Evolutionary conservation across 2,113 vertebrate species (phyloP).

Genomic region (Odontesthes bonariensis): DNA sequence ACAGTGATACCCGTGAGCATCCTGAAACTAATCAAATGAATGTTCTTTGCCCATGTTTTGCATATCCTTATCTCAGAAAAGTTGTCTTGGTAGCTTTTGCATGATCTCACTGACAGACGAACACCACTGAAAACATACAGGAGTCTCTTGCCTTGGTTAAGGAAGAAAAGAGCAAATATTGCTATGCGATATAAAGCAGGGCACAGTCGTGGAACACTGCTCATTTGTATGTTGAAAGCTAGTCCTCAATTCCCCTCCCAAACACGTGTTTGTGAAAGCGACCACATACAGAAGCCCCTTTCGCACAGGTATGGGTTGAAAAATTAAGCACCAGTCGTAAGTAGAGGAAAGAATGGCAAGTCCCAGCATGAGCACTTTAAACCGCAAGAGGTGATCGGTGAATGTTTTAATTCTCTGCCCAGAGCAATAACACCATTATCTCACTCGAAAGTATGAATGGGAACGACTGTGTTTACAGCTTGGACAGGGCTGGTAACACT

Average conservation of each 20-base stretch:
- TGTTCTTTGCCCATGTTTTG: not conserved
- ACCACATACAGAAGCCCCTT: slow-evolving; percentile 21
- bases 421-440: slow-evolving; percentile 48
- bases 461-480: slow-evolving; percentile 35
- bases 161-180: not conserved
- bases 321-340: slow-evolving; percentile 32
- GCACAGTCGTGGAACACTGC: not conserved
- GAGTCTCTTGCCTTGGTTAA: not conserved
- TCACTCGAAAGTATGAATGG: slow-evolving; percentile 53
- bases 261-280: slow-evolving; percentile 37
- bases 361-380: slow-evolving; percentile 53
- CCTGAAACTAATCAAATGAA: not conserved
- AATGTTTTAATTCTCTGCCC: slow-evolving; percentile 47
- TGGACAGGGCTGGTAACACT: slow-evolving; percentile 42
- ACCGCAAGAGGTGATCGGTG: slow-evolving; percentile 2
- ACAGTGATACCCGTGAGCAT: not conserved
- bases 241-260: no score
- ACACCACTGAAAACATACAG: no score
- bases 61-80: not conserved
- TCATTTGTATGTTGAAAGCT: not conserved
- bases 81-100: no score
- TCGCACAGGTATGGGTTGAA: slow-evolving; percentile 31
- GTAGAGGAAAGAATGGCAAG: slow-evolving; percentile 43
- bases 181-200: not conserved
- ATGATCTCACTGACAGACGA: no score